Evolutionary conservation across 2,113 vertebrate species (phyloP).

Genomic region (Elachura formosa): DNA sequence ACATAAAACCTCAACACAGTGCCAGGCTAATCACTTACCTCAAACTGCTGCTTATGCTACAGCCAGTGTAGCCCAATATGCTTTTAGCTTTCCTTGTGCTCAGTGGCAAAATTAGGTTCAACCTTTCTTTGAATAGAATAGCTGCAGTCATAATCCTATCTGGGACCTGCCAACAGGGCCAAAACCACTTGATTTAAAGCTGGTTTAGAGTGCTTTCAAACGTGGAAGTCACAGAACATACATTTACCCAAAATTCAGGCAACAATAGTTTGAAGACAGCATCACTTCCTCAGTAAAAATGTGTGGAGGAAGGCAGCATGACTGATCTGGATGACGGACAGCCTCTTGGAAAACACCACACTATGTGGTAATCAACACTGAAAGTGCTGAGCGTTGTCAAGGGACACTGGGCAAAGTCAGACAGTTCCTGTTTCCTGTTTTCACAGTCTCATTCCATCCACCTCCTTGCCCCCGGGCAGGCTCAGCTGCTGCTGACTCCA

Average conservation of each 20-base stretch:
- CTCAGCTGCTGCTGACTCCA: fast-evolving
- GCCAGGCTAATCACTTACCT: neutral
- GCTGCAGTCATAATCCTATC: neutral
- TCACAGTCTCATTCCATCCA: neutral
- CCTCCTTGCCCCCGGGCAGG: neutral
- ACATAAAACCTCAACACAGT: neutral
- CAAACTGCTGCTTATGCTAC: neutral
- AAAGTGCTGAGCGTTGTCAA: neutral
- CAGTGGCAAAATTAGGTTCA: neutral
- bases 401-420: neutral
- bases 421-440: neutral
- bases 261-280: neutral
- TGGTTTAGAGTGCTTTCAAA: neutral
- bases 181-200: neutral
- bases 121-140: neutral
- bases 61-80: neutral
- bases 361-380: neutral
- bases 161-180: neutral
- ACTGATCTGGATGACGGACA: neutral
- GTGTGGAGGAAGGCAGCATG: neutral
- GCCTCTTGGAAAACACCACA: neutral
- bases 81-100: neutral
- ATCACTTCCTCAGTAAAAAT: neutral
- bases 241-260: neutral
- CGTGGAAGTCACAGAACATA: neutral